These are phyloP conservation scores for Probosciger aterrimus DNA, from an alignment of 2,113 vertebrate species.

Conservation along the genomic window DNA sequence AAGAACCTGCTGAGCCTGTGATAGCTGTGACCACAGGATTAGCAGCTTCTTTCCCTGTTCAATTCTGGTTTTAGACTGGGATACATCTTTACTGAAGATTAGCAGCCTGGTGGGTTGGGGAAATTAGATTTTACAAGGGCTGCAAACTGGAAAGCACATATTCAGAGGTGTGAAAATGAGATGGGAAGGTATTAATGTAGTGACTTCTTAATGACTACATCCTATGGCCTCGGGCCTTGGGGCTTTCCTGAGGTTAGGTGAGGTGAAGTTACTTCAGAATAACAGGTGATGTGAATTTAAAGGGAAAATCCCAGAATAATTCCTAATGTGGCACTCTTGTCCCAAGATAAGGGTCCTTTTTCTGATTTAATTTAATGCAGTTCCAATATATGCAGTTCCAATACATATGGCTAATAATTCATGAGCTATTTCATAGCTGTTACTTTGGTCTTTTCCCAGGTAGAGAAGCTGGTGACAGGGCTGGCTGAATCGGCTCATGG, in stretches of 20 bases:
- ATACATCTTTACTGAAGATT: conserved; percentile 28
- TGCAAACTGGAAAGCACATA: conserved; percentile 16
- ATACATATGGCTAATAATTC: neutral
- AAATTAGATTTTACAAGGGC: conserved; percentile 41
- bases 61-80: conserved; percentile 9
- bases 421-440: neutral
- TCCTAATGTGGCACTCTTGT: neutral
- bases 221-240: neutral
- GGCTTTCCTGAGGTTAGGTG: neutral
- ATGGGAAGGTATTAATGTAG: neutral
- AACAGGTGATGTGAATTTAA: neutral
- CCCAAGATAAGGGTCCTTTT: neutral
- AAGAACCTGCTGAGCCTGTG: conserved; percentile 57
- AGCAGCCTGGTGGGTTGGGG: conserved; percentile 31
- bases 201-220: neutral
- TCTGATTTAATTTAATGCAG: neutral
- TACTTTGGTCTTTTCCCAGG: neutral
- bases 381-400: neutral
- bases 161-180: conserved; percentile 35
- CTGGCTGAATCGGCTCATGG: neutral
- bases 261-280: neutral
- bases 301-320: neutral
- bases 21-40: conserved; percentile 38
- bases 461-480: neutral
- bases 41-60: conserved; percentile 27